Conservation (phyloP, 2,797 vertebrate genomes). For the Leptoclinus maculatus region DNA sequence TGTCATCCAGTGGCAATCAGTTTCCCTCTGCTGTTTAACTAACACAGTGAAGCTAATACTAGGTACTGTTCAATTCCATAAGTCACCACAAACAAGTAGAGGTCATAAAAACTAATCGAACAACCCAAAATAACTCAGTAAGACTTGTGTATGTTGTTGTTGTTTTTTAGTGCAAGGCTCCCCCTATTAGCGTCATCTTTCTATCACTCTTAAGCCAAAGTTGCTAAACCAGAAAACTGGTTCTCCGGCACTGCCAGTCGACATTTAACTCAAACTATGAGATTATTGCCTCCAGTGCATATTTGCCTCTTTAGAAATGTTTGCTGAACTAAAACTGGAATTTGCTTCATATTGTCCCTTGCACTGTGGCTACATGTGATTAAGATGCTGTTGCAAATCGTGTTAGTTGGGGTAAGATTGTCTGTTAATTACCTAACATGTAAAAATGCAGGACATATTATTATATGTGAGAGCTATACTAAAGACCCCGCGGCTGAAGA, state of each 20-base stretch:
- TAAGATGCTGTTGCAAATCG: slow-evolving; percentile 35
- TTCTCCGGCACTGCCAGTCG: slow-evolving; percentile 36
- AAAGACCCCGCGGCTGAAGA: slow-evolving; percentile 26
- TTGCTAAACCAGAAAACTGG: slow-evolving; percentile 44
- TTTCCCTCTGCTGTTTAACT: slow-evolving; percentile 22
- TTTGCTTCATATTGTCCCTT: slow-evolving; percentile 36
- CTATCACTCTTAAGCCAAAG: slow-evolving; percentile 21
- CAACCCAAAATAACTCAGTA: background rate
- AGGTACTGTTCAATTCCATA: slow-evolving; percentile 2
- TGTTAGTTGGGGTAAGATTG: slow-evolving; percentile 32
- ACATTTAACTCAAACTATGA: slow-evolving; percentile 51
- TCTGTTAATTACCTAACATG: slow-evolving; percentile 44
- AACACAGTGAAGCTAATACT: slow-evolving; percentile 18
- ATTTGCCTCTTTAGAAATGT: slow-evolving; percentile 34
- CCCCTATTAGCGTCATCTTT: background rate
- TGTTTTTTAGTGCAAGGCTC: background rate
- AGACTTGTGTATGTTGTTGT: slow-evolving; percentile 9
- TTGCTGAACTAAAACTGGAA: slow-evolving; percentile 37
- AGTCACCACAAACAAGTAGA: slow-evolving; percentile 19
- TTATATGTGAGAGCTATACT: slow-evolving; percentile 7
- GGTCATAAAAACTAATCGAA: slow-evolving; percentile 32
- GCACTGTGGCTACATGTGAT: slow-evolving; percentile 33
- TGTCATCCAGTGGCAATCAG: slow-evolving; percentile 47
- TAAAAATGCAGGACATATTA: slow-evolving; percentile 2
- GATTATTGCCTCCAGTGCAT: slow-evolving; percentile 47